Base-by-base conservation (phyloP, 2,888 invertebrate genomes). In the Drosophila dives region DNA sequence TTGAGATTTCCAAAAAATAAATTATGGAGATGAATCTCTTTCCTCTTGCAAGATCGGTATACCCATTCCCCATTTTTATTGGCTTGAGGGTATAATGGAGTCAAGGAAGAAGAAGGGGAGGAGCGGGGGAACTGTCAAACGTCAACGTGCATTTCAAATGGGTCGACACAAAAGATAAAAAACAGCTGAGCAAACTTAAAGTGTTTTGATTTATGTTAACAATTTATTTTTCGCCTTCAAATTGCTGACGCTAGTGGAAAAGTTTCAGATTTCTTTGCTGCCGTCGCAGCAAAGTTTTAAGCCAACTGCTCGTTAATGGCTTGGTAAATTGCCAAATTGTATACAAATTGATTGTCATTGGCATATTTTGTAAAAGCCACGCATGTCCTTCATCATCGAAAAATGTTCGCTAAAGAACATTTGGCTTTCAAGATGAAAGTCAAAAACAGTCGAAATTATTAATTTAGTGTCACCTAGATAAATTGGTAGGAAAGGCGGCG, bases 61-160 rank as follows among this genome's bases (percentile, higher is more conserved):
- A 8, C 15, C 45, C 45, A 8, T 4, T 45, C 8, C 2, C 23
- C 45, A 45, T 15, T 45, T 20, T 8, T 0, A 23, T 15, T 8
- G 2, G 6, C 20, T 12, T 12, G 20, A 12, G 20, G 15, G 15
- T 15, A 67, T 60, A 45, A 48, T 32, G 12, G 6, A 3, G 15
- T 1, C 11, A 7, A 32, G 11, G 17, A 54, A 32, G 34, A 12
- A 10, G 38, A 6, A 48, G 12, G 3, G 17, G 38, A 17, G 0
- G 4, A 15, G 45, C 15, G 49, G 20, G 6, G 55, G 6, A 56
- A 40, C 10, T 20, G 38, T 40, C 23, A 64, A 64, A 66, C 64
- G 72, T 79, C 83, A 79, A 83, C 77, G 86, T 83, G 83, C 86
- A 83, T 83, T 85, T 79, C 71, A 79, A 80, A 87, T 79, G 75